phyloP scores from a whole-genome alignment of 2,888 invertebrate genomes.

The Exocentrus adspersus region DNA sequence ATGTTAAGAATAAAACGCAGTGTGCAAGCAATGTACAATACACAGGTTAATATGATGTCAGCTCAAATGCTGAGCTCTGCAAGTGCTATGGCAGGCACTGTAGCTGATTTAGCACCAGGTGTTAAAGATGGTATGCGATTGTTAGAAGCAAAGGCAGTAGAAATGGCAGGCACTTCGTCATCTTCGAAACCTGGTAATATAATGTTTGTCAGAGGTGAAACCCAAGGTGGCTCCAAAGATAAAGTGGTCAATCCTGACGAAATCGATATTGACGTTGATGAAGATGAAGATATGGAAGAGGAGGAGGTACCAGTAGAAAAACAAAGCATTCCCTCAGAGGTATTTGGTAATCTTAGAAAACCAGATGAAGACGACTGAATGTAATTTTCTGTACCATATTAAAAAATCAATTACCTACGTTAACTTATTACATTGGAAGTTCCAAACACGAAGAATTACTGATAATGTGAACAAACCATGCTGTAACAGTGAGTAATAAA shows the following conservation, averaged over 20 bases:
- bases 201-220: slow-evolving; percentile 88
- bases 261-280: slow-evolving; percentile 81
- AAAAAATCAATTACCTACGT: background rate
- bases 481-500: too few species aligned
- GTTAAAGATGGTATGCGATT: slow-evolving; percentile 89
- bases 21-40: slow-evolving; percentile 97
- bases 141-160: slow-evolving; percentile 85
- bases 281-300: slow-evolving; percentile 68
- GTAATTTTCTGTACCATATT: too few species aligned
- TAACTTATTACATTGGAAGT: too few species aligned
- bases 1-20: slow-evolving; percentile 98
- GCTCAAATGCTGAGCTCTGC: slow-evolving; percentile 93
- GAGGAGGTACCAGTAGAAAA: slow-evolving; percentile 80
- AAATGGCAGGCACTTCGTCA: slow-evolving; percentile 67
- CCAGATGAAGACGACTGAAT: slow-evolving; percentile 38
- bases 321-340: slow-evolving; percentile 87
- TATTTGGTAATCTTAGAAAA: slow-evolving; percentile 84
- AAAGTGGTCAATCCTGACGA: slow-evolving; percentile 88
- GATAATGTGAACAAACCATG: too few species aligned
- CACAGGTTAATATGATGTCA: slow-evolving; percentile 98
- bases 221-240: slow-evolving; percentile 77
- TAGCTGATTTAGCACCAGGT: slow-evolving; percentile 79
- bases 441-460: too few species aligned
- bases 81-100: slow-evolving; percentile 72
- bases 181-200: slow-evolving; percentile 69